A percentile compares a stretch with the other conserved stretches of the same genome.
Conservation (phyloP, 2,113 vertebrate genomes). For the Urocolius indicus region DNA sequence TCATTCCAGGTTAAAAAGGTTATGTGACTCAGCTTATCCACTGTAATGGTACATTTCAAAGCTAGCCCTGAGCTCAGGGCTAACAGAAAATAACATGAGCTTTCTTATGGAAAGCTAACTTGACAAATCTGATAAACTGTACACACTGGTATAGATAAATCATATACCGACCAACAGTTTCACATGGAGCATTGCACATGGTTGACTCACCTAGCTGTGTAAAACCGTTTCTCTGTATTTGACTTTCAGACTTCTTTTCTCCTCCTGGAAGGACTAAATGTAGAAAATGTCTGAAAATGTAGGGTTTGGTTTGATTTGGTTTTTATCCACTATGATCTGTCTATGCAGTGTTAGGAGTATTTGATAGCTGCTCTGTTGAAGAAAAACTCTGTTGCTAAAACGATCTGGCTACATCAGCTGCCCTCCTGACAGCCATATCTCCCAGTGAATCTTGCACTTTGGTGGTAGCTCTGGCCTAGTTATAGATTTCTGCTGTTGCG, state of each 20-base stretch:
- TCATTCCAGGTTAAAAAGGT: neutral
- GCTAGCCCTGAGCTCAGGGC: neutral
- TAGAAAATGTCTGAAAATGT: neutral
- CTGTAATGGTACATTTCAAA: neutral
- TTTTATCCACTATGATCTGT: neutral
- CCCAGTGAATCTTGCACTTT: neutral
- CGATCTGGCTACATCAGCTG: rapidly evolving
- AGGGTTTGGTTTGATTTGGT: too few relatives aligned
- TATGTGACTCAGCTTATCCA: neutral
- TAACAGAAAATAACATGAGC: neutral
- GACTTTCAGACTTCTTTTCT: neutral
- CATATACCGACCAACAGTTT: neutral
- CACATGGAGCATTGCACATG: neutral
- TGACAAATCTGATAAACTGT: neutral
- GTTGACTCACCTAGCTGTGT: neutral
- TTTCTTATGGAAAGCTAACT: neutral
- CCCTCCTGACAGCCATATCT: rapidly evolving
- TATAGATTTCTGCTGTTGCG: neutral
- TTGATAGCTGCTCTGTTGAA: neutral
- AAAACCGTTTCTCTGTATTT: neutral
- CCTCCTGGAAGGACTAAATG: neutral
- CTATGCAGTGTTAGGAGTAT: neutral
- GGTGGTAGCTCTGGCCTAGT: neutral
- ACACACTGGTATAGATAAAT: neutral
- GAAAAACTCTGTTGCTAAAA: neutral